These are phyloP conservation scores for Caenorhabditis brenneri DNA, from an alignment of 1,140 invertebrate genomes.

Conservation along the genomic window DNA sequence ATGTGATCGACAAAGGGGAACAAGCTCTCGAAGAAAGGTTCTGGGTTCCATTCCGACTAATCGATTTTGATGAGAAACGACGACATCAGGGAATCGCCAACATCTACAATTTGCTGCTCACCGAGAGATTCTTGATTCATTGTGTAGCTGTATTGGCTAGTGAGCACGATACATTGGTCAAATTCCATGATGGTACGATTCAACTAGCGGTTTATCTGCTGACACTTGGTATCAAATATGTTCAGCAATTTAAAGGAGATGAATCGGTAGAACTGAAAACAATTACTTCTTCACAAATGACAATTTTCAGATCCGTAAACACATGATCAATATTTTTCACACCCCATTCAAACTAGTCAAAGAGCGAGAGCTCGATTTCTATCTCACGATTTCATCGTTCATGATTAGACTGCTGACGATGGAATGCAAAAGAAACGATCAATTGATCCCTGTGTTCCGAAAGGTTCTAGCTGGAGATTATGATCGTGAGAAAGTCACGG, in stretches of 20 bases:
- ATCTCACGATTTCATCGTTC: not conserved
- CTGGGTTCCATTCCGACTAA: slow-evolving; percentile 7
- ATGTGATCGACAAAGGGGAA: not conserved
- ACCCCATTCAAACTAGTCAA: not conserved
- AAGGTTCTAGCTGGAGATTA: not conserved
- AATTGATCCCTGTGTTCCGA: not conserved
- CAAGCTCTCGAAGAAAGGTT: not conserved
- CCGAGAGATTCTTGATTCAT: slow-evolving; percentile 32
- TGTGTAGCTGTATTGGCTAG: not conserved
- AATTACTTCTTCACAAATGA: too few species aligned
- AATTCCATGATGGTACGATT: slow-evolving; percentile 38
- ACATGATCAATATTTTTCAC: slow-evolving; percentile 1
- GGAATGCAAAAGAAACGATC: not conserved
- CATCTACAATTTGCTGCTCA: not conserved
- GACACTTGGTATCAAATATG: slow-evolving; percentile 5
- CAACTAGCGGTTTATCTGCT: slow-evolving; percentile 50
- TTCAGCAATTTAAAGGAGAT: not conserved
- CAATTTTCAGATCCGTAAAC: not conserved
- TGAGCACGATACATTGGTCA: not conserved
- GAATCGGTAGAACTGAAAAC: too few species aligned
- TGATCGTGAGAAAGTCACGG: slow-evolving; percentile 21
- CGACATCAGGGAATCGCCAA: not conserved
- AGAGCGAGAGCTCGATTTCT: not conserved
- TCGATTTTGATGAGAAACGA: not conserved
- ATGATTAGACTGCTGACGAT: not conserved